Percentiles rank a stretch among this genome's conserved stretches.
Evolutionary conservation across 2,888 invertebrate genomes (phyloP).

Genomic region (Sycophila texana): DNA sequence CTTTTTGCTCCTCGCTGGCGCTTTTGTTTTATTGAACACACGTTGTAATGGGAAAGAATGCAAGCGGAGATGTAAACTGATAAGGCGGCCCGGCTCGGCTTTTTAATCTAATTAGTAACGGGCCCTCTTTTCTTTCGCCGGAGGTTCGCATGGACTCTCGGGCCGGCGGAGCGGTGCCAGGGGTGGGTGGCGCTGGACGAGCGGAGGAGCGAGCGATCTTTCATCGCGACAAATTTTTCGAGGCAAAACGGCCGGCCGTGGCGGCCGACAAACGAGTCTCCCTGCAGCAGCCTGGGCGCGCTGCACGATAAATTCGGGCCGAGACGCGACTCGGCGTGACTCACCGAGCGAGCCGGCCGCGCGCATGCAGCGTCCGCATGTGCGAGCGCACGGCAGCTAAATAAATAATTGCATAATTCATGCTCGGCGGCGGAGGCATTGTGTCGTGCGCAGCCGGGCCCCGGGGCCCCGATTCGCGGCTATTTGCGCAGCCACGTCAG

Average conservation of each 20-base stretch:
- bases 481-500: slow-evolving; percentile 46
- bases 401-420: slow-evolving; percentile 65
- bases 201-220: background rate
- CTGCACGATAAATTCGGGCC: slow-evolving; percentile 15
- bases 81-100: background rate
- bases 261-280: background rate
- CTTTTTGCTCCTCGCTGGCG: slow-evolving; percentile 2
- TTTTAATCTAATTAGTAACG: slow-evolving; percentile 37
- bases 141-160: background rate
- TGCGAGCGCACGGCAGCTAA: slow-evolving; percentile 57
- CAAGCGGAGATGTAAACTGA: background rate
- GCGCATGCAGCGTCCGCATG: background rate
- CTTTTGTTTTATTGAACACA: background rate
- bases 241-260: background rate
- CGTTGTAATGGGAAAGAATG: slow-evolving; percentile 29
- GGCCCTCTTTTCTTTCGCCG: background rate
- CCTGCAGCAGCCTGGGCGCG: background rate
- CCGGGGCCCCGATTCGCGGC: background rate
- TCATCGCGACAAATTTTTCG: background rate
- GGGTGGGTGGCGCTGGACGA: background rate
- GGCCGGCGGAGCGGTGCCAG: background rate
- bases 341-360: background rate
- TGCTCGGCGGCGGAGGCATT: slow-evolving; percentile 33
- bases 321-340: background rate
- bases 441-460: slow-evolving; percentile 4